phyloP scores from a whole-genome alignment of 2,797 vertebrate species.

The Malacoraja senta region DNA sequence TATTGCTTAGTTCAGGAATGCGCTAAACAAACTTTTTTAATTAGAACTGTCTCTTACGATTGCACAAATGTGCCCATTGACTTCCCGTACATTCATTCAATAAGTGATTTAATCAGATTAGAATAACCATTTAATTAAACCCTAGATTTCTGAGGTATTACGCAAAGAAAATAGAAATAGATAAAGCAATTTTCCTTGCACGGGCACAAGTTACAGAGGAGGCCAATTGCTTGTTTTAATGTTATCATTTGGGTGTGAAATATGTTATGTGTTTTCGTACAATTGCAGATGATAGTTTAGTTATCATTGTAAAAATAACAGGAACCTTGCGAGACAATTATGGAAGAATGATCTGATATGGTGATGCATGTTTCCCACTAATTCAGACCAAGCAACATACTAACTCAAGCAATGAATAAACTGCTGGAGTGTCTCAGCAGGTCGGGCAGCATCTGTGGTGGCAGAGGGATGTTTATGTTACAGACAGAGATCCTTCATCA shows the following conservation, averaged over 20 bases:
- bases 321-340: not conserved
- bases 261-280: not conserved
- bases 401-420: too few relatives aligned
- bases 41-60: conserved; percentile 44
- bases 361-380: not conserved
- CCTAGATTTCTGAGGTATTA: not conserved
- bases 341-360: not conserved
- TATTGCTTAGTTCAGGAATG: conserved; percentile 46
- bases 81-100: not conserved
- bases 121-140: not conserved
- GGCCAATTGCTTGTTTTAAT: not conserved
- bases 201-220: not conserved
- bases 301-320: not conserved
- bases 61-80: not conserved
- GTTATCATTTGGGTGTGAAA: not conserved
- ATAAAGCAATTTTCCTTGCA: not conserved
- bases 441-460: too few relatives aligned
- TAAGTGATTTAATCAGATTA: not conserved
- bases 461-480: too few relatives aligned
- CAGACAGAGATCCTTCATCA: too few relatives aligned
- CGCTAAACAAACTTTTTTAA: conserved; percentile 45
- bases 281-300: not conserved
- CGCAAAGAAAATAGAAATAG: not conserved
- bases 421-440: too few relatives aligned
- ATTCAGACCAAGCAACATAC: not conserved